Evolutionary conservation across 2,888 invertebrate genomes (phyloP).

Genomic region (Cepaea hortensis): DNA sequence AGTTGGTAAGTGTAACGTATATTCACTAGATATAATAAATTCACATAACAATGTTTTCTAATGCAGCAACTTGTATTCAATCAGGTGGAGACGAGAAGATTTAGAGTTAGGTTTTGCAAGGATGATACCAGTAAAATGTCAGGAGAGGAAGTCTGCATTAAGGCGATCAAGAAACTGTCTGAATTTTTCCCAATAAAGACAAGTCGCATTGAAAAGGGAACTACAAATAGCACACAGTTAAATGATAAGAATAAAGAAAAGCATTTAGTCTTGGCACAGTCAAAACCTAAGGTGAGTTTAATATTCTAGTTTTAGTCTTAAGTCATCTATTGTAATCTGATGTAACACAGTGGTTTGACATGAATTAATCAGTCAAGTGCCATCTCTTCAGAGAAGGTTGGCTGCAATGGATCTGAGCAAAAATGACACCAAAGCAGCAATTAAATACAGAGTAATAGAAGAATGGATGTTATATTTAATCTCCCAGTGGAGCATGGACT

Average conservation of each 20-base stretch:
- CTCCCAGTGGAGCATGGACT: too few species aligned
- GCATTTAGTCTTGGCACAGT: not conserved
- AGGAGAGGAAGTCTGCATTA: constrained; percentile 51
- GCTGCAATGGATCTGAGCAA: too few species aligned
- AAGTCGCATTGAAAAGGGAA: constrained; percentile 11
- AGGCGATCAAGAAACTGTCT: constrained; percentile 55
- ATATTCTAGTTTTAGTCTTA: not conserved
- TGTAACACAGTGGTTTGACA: not conserved
- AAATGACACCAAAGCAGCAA: too few species aligned
- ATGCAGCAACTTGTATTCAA: not conserved
- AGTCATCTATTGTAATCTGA: not conserved
- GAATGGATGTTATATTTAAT: too few species aligned
- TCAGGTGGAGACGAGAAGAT: constrained; percentile 54
- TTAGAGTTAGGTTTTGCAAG: constrained; percentile 61
- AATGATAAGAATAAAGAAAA: constrained; percentile 9
- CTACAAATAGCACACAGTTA: not conserved
- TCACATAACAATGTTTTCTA: not conserved
- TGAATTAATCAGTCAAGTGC: too few species aligned
- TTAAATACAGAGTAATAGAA: too few species aligned
- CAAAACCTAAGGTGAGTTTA: constrained; percentile 3
- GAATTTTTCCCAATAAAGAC: constrained; percentile 62
- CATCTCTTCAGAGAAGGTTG: too few species aligned
- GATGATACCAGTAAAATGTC: constrained; percentile 9
- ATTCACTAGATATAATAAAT: not conserved
- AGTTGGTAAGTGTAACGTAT: too few species aligned